These are phyloP conservation scores for Acomys russatus DNA, from an alignment of 2,797 vertebrate species.

Conservation along the genomic window DNA sequence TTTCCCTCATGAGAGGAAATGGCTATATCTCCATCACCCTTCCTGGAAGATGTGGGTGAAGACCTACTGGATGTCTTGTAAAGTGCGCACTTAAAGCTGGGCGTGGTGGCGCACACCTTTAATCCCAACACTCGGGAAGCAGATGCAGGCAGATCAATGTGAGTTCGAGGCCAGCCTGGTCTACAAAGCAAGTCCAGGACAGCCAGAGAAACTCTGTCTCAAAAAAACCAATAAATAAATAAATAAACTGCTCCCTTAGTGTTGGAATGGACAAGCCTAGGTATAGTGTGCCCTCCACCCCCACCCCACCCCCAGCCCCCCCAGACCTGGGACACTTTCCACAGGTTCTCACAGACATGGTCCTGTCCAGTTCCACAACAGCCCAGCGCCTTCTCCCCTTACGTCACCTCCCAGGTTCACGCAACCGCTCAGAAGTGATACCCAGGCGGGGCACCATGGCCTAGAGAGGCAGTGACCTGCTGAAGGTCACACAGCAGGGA, in stretches of 20 bases:
- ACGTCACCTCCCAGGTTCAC: background rate
- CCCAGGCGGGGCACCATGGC: background rate
- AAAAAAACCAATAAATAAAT: too few relatives aligned
- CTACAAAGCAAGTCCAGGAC: too few relatives aligned
- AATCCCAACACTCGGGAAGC: too few relatives aligned
- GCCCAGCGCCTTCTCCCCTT: rapidly evolving
- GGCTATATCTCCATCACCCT: background rate
- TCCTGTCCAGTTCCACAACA: background rate
- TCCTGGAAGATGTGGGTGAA: background rate
- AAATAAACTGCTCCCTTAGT: too few relatives aligned
- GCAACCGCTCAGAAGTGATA: background rate
- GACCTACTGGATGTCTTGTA: background rate
- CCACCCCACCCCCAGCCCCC: background rate
- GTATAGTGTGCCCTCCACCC: background rate
- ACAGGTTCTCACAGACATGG: background rate
- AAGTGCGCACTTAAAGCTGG: background rate
- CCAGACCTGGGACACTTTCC: background rate
- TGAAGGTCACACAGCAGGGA: background rate
- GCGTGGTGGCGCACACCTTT: too few relatives aligned
- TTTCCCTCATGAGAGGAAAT: background rate
- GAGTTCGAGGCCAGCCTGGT: too few relatives aligned
- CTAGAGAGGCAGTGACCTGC: background rate
- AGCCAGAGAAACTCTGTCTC: too few relatives aligned
- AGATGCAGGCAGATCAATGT: too few relatives aligned
- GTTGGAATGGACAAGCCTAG: background rate